Percentiles rank a stretch among this genome's conserved stretches.
Conservation (phyloP, 2,113 vertebrate genomes). For the Donacobius atricapilla region DNA sequence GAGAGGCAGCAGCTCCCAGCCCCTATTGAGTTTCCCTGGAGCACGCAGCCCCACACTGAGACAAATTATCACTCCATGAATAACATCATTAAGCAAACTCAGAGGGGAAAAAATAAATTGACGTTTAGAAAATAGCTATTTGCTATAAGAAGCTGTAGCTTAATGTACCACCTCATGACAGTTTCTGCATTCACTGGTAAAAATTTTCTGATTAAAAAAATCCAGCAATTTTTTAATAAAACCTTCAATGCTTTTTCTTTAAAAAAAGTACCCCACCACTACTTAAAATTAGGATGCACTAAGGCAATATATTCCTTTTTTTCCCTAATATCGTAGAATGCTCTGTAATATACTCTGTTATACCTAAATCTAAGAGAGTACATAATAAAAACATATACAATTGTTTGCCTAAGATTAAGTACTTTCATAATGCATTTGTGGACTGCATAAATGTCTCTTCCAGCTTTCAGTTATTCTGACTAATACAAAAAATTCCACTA, state of each 20-base stretch:
- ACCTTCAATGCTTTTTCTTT: neutral
- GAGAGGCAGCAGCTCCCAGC: neutral
- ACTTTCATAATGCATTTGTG: conserved; percentile 45
- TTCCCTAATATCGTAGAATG: neutral
- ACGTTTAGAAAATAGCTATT: conserved; percentile 2
- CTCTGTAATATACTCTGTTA: neutral
- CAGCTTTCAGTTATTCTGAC: neutral
- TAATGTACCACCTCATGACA: neutral
- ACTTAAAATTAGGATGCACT: neutral
- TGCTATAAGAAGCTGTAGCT: neutral
- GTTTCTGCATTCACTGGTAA: neutral
- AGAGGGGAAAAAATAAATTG: conserved; percentile 25
- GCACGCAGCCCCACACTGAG: neutral
- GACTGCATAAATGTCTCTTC: conserved; percentile 31
- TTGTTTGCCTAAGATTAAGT: conserved; percentile 35
- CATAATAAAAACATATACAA: neutral
- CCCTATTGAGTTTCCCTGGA: conserved; percentile 1
- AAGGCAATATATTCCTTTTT: neutral
- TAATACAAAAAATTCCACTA: neutral
- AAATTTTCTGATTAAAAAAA: neutral
- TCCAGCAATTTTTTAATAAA: neutral
- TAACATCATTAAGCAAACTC: conserved; percentile 47
- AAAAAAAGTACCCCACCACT: neutral
- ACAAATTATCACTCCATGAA: conserved; percentile 46
- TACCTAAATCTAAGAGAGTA: neutral